Evolutionary conservation across 2,113 vertebrate species (phyloP).

Genomic region (Scopus umbretta): DNA sequence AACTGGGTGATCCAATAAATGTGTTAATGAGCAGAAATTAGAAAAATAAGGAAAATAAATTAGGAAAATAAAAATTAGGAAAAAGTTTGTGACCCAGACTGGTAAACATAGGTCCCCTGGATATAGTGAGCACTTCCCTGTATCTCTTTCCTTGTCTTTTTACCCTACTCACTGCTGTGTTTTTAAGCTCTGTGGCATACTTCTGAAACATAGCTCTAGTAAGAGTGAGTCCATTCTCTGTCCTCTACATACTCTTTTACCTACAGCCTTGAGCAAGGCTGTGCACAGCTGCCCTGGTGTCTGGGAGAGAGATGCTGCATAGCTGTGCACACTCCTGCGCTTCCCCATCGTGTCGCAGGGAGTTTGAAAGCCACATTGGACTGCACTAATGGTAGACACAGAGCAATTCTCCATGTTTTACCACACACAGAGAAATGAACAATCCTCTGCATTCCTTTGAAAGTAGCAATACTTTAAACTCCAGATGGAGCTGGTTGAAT

Average conservation of each 20-base stretch:
- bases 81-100: neutral
- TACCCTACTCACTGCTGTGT: neutral
- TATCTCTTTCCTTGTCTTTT: neutral
- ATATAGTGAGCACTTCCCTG: neutral
- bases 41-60: neutral
- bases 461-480: neutral
- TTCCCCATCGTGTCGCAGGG: neutral
- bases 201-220: neutral
- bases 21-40: neutral
- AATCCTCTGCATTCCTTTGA: neutral
- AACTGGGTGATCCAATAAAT: neutral
- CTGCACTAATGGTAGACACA: neutral
- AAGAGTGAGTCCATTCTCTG: neutral
- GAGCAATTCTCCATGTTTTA: neutral
- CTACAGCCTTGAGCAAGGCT: neutral
- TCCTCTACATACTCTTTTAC: neutral
- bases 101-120: neutral
- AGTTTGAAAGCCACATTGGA: neutral
- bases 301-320: neutral
- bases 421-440: neutral
- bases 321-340: neutral
- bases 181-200: neutral
- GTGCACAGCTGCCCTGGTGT: neutral
- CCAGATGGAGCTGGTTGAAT: neutral
- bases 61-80: neutral